Percentiles rank a stretch among this genome's conserved stretches.
Conservation (phyloP, 2,797 vertebrate genomes). For the Crocodylus rhombifer region DNA sequence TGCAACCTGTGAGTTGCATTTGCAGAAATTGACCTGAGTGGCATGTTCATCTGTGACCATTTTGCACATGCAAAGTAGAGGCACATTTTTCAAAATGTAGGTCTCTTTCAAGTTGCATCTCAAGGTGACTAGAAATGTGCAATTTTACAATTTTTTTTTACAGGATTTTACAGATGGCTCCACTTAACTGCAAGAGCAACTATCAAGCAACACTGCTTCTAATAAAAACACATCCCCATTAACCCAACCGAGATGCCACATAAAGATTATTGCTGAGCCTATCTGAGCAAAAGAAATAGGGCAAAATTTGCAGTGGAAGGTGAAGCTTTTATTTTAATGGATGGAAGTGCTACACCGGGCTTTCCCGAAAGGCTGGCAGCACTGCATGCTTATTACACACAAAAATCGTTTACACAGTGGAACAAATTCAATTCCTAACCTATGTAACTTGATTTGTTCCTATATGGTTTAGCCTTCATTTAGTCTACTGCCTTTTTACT, state of each 20-base stretch:
- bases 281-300: not conserved
- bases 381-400: not conserved
- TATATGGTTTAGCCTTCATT: not conserved
- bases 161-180: fast-evolving
- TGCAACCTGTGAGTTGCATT: constrained; percentile 7
- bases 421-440: not conserved
- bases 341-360: not conserved
- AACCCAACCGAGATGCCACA: not conserved
- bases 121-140: fast-evolving
- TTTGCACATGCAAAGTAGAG: not conserved
- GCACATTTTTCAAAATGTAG: not conserved
- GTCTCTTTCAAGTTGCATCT: not conserved
- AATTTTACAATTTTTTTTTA: no score
- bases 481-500: not conserved
- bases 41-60: not conserved
- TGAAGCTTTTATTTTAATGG: not conserved
- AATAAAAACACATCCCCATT: not conserved
- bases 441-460: not conserved
- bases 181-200: not conserved
- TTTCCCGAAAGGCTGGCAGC: not conserved
- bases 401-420: not conserved
- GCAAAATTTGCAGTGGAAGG: not conserved
- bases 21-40: constrained; percentile 9
- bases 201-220: not conserved
- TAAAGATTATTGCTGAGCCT: not conserved